phyloP scores from a whole-genome alignment of 2,113 vertebrate species.

The Hydrochoerus hydrochaeris region DNA sequence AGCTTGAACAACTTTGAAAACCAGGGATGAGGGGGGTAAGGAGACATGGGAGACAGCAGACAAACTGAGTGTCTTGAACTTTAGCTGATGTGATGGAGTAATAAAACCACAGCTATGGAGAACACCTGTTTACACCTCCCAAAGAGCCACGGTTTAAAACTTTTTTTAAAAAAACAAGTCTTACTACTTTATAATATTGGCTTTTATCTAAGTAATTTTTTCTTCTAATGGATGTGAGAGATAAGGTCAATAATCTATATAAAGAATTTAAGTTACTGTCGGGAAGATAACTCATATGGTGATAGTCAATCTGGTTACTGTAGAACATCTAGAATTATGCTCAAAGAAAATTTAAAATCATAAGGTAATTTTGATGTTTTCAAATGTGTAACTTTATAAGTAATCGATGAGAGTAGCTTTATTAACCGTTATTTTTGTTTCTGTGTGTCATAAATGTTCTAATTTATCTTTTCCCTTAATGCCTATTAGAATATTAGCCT shows the following conservation, averaged over 20 bases:
- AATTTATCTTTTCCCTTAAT: slow-evolving; percentile 76
- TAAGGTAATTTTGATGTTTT: not conserved
- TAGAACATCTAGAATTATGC: not conserved
- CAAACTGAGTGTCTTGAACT: not conserved
- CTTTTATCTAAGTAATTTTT: not conserved
- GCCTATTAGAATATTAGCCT: slow-evolving; percentile 58
- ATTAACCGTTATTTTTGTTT: not conserved
- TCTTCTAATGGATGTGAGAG: not conserved
- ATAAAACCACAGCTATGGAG: not conserved
- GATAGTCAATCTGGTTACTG: not conserved
- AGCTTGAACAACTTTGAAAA: not conserved
- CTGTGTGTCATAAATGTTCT: slow-evolving; percentile 62
- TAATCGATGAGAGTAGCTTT: not conserved
- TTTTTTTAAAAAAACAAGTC: not conserved
- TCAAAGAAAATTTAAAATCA: not conserved
- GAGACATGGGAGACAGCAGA: not conserved
- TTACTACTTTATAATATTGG: not conserved
- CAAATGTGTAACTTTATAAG: not conserved
- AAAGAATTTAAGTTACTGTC: not conserved
- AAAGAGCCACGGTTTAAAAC: not conserved
- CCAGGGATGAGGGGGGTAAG: not conserved
- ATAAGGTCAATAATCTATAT: not conserved
- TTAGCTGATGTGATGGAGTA: not conserved
- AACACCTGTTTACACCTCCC: not conserved
- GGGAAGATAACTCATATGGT: not conserved